Conservation (phyloP, 2,888 invertebrate species). For the Acrocera orbiculus region DNA sequence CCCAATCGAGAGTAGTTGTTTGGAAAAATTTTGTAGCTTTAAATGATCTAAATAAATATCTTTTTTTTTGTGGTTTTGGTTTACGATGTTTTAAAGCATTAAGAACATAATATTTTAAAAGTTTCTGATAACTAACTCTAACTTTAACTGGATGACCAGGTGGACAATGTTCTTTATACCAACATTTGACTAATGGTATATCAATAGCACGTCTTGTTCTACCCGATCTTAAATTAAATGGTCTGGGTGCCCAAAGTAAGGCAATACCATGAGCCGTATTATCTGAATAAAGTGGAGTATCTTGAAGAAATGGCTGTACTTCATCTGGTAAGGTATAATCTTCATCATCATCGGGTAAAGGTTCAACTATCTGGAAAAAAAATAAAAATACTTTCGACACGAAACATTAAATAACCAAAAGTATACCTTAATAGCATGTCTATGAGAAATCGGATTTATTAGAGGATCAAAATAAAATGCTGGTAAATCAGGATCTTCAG, state of each 20-base stretch:
- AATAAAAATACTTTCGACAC: no score
- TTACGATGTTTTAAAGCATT: constrained; percentile 95
- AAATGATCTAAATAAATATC: constrained; percentile 94
- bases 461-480: constrained; percentile 99
- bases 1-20: constrained; percentile 98
- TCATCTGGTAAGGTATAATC: constrained; percentile 84
- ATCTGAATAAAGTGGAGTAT: constrained; percentile 91
- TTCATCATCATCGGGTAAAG: constrained; percentile 81
- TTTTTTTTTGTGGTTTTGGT: constrained; percentile 96
- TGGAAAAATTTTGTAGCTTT: constrained; percentile 99
- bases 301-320: constrained; percentile 82
- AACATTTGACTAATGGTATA: constrained; percentile 91
- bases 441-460: constrained; percentile 96
- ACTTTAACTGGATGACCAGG: constrained; percentile 98
- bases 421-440: constrained; percentile 64
- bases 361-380: constrained; percentile 61
- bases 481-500: constrained; percentile 98
- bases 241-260: constrained; percentile 91
- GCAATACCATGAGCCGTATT: constrained; percentile 98
- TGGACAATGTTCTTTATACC: constrained; percentile 91
- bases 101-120: constrained; percentile 94
- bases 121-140: constrained; percentile 95
- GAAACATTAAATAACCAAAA: constrained; percentile 4
- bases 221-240: constrained; percentile 92
- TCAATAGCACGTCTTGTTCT: constrained; percentile 88